Evolutionary conservation across 2,797 vertebrate species (phyloP).

Genomic region (Aulostomus chinensis): DNA sequence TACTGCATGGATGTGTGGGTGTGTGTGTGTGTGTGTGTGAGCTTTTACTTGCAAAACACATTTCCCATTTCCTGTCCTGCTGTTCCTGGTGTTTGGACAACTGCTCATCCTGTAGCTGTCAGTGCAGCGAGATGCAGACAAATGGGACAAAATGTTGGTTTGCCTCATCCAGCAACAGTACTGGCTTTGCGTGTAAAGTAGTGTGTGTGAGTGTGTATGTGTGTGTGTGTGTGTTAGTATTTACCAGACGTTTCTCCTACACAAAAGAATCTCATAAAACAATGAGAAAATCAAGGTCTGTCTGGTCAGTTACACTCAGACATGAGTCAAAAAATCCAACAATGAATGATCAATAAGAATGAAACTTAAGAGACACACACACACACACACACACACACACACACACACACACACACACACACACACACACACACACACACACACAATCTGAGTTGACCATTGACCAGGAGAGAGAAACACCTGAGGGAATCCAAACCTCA

Average conservation of each 20-base stretch:
- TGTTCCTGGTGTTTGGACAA: conserved; percentile 2
- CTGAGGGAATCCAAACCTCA: not conserved
- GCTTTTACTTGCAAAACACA: conserved; percentile 7
- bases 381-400: too few species aligned
- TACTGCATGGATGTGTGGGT: not conserved
- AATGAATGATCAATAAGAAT: conserved; percentile 32
- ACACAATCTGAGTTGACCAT: too few species aligned
- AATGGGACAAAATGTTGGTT: conserved; percentile 19
- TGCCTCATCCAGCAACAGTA: conserved; percentile 39
- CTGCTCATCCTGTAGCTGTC: conserved; percentile 20
- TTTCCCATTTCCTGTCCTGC: conserved; percentile 19
- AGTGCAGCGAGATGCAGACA: conserved; percentile 29
- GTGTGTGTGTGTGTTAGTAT: too few species aligned
- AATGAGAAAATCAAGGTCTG: conserved; percentile 26
- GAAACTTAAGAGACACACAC: too few species aligned
- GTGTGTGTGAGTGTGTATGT: too few species aligned
- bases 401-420: too few species aligned
- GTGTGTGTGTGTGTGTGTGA: conserved; percentile 6
- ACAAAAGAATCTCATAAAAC: conserved; percentile 24
- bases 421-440: too few species aligned
- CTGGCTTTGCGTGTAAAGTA: conserved; percentile 18
- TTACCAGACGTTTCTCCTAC: conserved; percentile 11
- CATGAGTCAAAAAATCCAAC: conserved; percentile 13
- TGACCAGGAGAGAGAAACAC: too few species aligned
- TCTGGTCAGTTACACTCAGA: not conserved